phyloP scores from a whole-genome alignment of 2,888 invertebrate species.

The Tromatobia lineatoria region DNA sequence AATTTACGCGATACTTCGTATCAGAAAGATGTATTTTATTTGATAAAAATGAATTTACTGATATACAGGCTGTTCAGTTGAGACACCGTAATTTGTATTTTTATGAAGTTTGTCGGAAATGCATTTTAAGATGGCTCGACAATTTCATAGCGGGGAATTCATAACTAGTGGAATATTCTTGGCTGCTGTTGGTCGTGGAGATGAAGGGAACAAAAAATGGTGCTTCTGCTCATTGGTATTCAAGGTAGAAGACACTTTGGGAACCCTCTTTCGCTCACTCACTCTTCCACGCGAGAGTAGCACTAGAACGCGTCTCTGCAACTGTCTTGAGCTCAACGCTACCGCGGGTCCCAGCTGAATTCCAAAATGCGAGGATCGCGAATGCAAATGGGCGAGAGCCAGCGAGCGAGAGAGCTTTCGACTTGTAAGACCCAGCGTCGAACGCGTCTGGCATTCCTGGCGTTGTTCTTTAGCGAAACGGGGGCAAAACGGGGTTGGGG shows the following conservation, averaged over 20 bases:
- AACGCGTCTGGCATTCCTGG: conserved; percentile 67
- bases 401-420: conserved; percentile 59
- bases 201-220: conserved; percentile 50
- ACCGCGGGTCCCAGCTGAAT: conserved; percentile 67
- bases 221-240: conserved; percentile 67
- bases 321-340: conserved; percentile 37
- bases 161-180: conserved; percentile 53
- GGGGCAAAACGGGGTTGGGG: neutral
- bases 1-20: neutral
- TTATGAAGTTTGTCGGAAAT: conserved; percentile 36
- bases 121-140: conserved; percentile 53
- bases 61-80: neutral
- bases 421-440: conserved; percentile 60
- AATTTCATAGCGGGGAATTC: conserved; percentile 57
- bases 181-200: conserved; percentile 20
- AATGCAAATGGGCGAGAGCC: conserved; percentile 80
- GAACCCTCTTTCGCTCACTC: conserved; percentile 27
- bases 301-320: conserved; percentile 46
- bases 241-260: conserved; percentile 60
- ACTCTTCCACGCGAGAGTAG: conserved; percentile 24
- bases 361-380: conserved; percentile 75
- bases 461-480: conserved; percentile 18
- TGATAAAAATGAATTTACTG: neutral
- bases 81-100: conserved; percentile 27
- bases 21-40: neutral